Conservation (phyloP, 2,113 vertebrate genomes). For the Hiodon tergisus region DNA sequence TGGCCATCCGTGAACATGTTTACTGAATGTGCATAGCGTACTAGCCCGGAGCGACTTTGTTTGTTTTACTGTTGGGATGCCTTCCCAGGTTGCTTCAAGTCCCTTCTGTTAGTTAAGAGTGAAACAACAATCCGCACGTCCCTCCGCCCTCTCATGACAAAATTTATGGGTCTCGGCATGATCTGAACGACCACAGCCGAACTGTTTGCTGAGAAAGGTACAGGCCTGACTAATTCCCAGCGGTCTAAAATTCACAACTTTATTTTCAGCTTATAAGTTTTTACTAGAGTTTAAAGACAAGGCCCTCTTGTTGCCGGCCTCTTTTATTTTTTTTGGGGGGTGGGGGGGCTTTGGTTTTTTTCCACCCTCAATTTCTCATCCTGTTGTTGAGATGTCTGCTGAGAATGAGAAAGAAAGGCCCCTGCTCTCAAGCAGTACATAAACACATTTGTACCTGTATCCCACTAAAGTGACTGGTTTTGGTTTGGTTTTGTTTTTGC, state of each 20-base stretch:
- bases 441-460: not conserved
- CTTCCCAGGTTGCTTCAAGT: conserved; percentile 60
- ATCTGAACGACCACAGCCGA: conserved; percentile 62
- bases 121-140: conserved; percentile 68
- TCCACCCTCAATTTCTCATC: not conserved
- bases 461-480: not conserved
- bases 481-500: not conserved
- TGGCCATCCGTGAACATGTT: conserved; percentile 13
- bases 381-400: not conserved
- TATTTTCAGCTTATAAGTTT: conserved; percentile 64
- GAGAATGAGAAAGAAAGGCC: not conserved
- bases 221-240: conserved; percentile 75
- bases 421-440: not conserved
- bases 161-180: conserved; percentile 70
- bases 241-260: conserved; percentile 70
- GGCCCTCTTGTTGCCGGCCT: conserved; percentile 51
- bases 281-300: conserved; percentile 62
- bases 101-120: conserved; percentile 68
- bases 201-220: conserved; percentile 67
- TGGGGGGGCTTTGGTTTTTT: not conserved
- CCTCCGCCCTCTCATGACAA: conserved; percentile 57
- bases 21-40: not conserved
- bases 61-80: conserved; percentile 62
- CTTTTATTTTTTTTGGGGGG: conserved; percentile 16
- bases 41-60: conserved; percentile 35